Percentiles rank a stretch among this genome's conserved stretches.
phyloP scores from a whole-genome alignment of 2,888 invertebrate genomes.

The Megaustenia siamemsis region DNA sequence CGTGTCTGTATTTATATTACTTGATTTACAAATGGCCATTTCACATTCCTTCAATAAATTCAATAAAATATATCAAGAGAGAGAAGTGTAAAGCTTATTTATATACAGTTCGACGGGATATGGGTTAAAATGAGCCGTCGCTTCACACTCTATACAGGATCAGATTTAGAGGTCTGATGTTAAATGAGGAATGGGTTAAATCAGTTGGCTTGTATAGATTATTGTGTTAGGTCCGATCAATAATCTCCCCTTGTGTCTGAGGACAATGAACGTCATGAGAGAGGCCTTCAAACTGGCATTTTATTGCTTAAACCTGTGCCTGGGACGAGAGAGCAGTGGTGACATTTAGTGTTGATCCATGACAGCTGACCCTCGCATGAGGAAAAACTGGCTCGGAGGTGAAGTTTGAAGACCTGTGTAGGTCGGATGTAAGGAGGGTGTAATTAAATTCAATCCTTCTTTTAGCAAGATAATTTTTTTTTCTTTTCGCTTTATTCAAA shows the following conservation, averaged over 20 bases:
- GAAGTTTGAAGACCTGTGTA: not conserved
- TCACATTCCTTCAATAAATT: no score
- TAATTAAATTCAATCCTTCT: constrained; percentile 15
- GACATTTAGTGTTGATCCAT: constrained; percentile 10
- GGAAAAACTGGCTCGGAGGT: constrained; percentile 7
- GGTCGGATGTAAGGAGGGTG: not conserved
- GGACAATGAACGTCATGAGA: constrained; percentile 21
- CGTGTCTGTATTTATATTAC: no score
- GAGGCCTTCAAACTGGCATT: not conserved
- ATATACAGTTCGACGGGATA: no score
- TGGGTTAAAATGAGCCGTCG: not conserved
- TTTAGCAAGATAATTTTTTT: constrained; percentile 11
- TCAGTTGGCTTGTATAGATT: constrained; percentile 12
- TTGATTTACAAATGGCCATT: no score
- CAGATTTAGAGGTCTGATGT: not conserved
- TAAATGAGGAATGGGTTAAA: not conserved
- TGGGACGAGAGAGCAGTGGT: not conserved
- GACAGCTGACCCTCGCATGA: constrained; percentile 29
- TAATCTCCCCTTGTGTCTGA: not conserved
- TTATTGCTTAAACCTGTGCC: constrained; percentile 32
- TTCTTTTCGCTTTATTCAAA: no score
- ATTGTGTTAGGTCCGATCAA: constrained; percentile 1
- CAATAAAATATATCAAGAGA: no score
- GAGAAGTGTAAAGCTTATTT: no score
- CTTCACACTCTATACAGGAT: not conserved